Conservation (phyloP, 2,797 vertebrate species). For the Schizopygopsis malacanthus region DNA sequence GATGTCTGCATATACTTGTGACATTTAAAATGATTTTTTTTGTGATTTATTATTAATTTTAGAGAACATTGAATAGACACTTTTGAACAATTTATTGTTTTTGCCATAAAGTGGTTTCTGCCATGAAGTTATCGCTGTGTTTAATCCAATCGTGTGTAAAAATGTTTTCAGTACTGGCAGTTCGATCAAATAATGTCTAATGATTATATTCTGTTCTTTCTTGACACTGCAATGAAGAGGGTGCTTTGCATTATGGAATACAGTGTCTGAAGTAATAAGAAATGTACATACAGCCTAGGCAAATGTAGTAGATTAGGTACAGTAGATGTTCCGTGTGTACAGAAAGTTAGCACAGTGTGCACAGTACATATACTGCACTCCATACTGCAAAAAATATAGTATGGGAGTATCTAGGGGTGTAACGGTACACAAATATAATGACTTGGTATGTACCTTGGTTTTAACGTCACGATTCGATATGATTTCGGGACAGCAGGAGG, state of each 20-base stretch:
- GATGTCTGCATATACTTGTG: not conserved
- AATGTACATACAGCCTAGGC: not conserved
- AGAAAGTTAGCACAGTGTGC: not conserved
- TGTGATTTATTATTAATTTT: not conserved
- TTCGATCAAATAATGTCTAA: not conserved
- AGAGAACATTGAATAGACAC: not conserved
- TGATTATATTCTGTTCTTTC: not conserved
- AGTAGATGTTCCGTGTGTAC: not conserved
- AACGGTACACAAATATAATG: too few species aligned
- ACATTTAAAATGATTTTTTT: not conserved
- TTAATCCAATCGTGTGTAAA: not conserved
- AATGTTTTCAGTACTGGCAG: not conserved
- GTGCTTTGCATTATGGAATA: not conserved
- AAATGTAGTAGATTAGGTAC: not conserved
- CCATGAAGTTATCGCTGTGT: not conserved
- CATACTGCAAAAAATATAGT: not conserved
- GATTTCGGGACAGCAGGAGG: too few species aligned
- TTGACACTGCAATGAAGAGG: not conserved
- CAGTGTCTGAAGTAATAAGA: not conserved
- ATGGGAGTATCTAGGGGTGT: not conserved
- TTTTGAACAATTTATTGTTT: not conserved
- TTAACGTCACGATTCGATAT: too few species aligned
- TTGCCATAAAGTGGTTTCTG: not conserved
- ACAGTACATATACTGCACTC: not conserved
- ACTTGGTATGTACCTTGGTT: too few species aligned